These are phyloP conservation scores for Cheilosia soror DNA, from an alignment of 2,888 invertebrate genomes.

Conservation along the genomic window DNA sequence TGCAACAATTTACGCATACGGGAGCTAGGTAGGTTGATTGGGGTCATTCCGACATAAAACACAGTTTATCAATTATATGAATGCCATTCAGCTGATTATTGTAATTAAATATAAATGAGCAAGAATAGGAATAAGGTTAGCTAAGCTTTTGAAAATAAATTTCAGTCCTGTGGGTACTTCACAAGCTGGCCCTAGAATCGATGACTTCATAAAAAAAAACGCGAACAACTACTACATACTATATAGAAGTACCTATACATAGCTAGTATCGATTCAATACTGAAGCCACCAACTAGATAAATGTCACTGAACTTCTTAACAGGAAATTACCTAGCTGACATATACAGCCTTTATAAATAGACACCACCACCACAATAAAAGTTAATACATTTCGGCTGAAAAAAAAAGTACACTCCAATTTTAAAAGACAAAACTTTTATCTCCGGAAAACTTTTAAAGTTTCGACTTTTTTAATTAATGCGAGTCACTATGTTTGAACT, in stretches of 20 bases:
- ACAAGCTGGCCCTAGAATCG: neutral
- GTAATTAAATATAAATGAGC: neutral
- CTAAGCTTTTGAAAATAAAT: neutral
- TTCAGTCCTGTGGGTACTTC: neutral
- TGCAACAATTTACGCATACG: neutral
- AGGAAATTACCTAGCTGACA: conserved; percentile 9
- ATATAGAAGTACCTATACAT: too few species aligned
- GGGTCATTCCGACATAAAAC: neutral
- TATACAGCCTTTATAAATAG: conserved; percentile 16
- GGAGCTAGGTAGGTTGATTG: neutral
- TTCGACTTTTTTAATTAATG: neutral
- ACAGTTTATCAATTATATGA: neutral
- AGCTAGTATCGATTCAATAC: conserved; percentile 22
- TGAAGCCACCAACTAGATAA: conserved; percentile 15
- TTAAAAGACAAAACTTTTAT: conserved; percentile 16
- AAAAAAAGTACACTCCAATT: neutral
- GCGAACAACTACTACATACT: too few species aligned
- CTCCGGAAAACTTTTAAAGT: conserved; percentile 17
- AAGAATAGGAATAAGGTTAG: neutral
- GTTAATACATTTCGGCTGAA: neutral
- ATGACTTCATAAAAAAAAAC: neutral
- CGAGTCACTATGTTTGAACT: neutral
- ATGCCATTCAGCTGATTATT: neutral
- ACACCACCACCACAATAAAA: neutral
- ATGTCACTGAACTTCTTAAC: conserved; percentile 52